These are phyloP conservation scores for Apoderus coryli DNA, from an alignment of 2,888 invertebrate genomes.

Conservation along the genomic window DNA sequence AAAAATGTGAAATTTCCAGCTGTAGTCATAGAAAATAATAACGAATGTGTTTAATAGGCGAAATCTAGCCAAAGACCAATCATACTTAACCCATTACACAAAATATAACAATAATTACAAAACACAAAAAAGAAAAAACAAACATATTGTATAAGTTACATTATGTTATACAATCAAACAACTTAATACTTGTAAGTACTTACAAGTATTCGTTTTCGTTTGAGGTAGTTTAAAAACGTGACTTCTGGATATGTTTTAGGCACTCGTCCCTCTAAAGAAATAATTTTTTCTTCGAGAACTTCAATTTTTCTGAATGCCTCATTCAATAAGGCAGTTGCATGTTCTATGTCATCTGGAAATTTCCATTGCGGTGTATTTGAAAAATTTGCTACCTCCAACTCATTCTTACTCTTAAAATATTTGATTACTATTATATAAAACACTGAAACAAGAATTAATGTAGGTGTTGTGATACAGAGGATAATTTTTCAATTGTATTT, in stretches of 20 bases:
- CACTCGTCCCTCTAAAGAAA: slow-evolving; percentile 53
- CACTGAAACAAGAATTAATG: slow-evolving; percentile 12
- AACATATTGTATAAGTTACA: too few relatives aligned
- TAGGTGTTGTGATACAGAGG: too few relatives aligned
- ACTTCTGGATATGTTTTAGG: slow-evolving; percentile 83
- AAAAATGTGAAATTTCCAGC: too few relatives aligned
- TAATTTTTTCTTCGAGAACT: slow-evolving; percentile 57
- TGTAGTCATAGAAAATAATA: neutral
- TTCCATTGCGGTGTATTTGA: slow-evolving; percentile 13
- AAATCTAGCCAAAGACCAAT: too few relatives aligned
- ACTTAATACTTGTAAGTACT: slow-evolving; percentile 13
- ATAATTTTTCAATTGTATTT: too few relatives aligned
- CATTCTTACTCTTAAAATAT: slow-evolving; percentile 2
- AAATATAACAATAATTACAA: too few relatives aligned
- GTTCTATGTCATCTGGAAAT: slow-evolving; percentile 21
- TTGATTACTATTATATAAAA: slow-evolving; percentile 12
- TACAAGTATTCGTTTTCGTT: slow-evolving; percentile 83
- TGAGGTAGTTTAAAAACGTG: slow-evolving; percentile 80
- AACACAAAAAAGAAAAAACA: too few relatives aligned
- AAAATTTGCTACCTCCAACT: neutral
- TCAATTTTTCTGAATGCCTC: slow-evolving; percentile 49
- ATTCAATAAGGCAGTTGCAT: slow-evolving; percentile 29
- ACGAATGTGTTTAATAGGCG: neutral
- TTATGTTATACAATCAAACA: too few relatives aligned
- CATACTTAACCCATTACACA: too few relatives aligned